Conservation (phyloP, 2,113 vertebrate genomes). For the Stigmatopora argus region DNA sequence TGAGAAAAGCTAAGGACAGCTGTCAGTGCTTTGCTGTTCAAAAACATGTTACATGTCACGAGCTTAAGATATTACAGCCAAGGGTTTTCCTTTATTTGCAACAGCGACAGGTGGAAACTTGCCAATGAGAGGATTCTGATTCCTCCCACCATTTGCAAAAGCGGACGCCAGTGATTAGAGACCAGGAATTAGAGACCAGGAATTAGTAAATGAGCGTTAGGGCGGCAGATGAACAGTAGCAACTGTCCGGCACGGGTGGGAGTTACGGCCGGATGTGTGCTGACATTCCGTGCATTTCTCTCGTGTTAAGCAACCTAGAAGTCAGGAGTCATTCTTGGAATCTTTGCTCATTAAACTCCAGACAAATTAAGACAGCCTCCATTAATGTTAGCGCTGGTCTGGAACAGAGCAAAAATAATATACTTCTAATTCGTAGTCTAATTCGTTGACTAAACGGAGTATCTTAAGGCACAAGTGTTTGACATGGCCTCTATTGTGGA, state of each 20-base stretch:
- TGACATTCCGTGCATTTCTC: background rate
- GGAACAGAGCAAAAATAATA: too few relatives aligned
- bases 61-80: slow-evolving; percentile 41
- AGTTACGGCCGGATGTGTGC: slow-evolving; percentile 24
- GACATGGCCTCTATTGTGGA: background rate
- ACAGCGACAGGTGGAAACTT: slow-evolving; percentile 49
- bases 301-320: background rate
- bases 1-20: slow-evolving; percentile 4
- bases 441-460: too few relatives aligned
- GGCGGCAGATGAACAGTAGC: slow-evolving; percentile 43
- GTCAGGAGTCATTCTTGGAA: background rate
- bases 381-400: too few relatives aligned
- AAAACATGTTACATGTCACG: slow-evolving; percentile 17
- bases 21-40: slow-evolving; percentile 25
- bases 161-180: slow-evolving; percentile 28
- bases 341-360: background rate
- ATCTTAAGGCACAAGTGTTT: too few relatives aligned
- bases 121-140: slow-evolving; percentile 32
- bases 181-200: slow-evolving; percentile 20
- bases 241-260: slow-evolving; percentile 36
- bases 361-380: background rate
- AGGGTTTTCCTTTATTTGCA: slow-evolving; percentile 18
- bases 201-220: slow-evolving; percentile 39
- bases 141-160: slow-evolving; percentile 28
- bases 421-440: too few relatives aligned